phyloP scores from a whole-genome alignment of 1,140 invertebrate species.

The Thalassaphorura encarpata region DNA sequence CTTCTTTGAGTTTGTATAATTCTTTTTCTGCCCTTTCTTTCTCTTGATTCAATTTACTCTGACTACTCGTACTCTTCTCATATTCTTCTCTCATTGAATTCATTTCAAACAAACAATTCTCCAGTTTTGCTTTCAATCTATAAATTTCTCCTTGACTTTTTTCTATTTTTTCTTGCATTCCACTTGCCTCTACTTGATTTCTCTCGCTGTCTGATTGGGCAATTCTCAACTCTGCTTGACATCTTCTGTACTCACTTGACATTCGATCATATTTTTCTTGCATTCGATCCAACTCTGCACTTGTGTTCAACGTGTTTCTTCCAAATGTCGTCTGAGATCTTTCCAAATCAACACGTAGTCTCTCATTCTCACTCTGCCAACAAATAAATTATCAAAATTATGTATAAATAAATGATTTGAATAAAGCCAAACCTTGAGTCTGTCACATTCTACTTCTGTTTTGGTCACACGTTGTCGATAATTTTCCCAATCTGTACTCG shows the following conservation, averaged over 20 bases:
- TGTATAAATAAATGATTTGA: not conserved
- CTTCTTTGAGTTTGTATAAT: constrained; percentile 78
- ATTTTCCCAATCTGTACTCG: constrained; percentile 77
- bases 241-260: constrained; percentile 68
- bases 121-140: constrained; percentile 79
- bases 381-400: too few relatives aligned
- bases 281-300: constrained; percentile 66
- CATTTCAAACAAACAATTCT: constrained; percentile 73
- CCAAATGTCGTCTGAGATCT: constrained; percentile 69
- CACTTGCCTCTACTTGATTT: constrained; percentile 65
- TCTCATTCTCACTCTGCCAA: constrained; percentile 38
- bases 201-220: constrained; percentile 81
- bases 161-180: constrained; percentile 80
- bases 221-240: constrained; percentile 58
- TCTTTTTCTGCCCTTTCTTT: constrained; percentile 73
- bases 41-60: constrained; percentile 72
- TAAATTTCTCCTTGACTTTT: constrained; percentile 92
- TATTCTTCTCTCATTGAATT: constrained; percentile 89
- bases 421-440: constrained; percentile 38
- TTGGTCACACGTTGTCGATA: constrained; percentile 74
- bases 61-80: constrained; percentile 60
- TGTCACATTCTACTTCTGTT: constrained; percentile 79
- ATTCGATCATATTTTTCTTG: constrained; percentile 80
- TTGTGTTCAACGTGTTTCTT: constrained; percentile 57
- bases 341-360: constrained; percentile 69